Percentiles rank a stretch among this genome's conserved stretches.
Conservation (phyloP, 2,888 invertebrate species). For the Ennomos fuscantarius region DNA sequence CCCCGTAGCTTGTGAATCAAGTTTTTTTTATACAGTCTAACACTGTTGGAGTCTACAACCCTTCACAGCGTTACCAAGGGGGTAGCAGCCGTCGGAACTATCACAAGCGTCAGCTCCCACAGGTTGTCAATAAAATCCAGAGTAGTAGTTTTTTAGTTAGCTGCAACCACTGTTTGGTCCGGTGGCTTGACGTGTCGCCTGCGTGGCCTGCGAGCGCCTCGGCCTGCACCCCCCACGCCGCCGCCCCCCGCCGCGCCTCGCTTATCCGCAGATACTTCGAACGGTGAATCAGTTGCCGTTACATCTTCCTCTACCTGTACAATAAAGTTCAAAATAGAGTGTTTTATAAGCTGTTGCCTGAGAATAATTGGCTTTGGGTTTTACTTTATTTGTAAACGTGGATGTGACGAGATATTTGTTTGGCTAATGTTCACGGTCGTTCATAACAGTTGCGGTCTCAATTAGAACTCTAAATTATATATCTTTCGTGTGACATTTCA, state of each 20-base stretch:
- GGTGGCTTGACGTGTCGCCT: constrained; percentile 68
- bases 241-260: constrained; percentile 81
- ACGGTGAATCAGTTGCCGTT: constrained; percentile 82
- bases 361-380: no score
- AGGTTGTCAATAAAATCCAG: background rate
- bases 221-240: constrained; percentile 65
- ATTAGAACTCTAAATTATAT: no score
- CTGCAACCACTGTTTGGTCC: constrained; percentile 58
- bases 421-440: no score
- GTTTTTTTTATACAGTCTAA: no score
- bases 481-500: no score
- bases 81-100: no score
- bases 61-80: no score
- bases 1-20: constrained; percentile 6
- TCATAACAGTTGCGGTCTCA: no score
- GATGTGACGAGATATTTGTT: no score
- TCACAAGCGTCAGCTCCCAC: background rate
- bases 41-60: no score
- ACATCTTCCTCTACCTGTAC: constrained; percentile 72
- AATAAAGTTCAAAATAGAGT: background rate
- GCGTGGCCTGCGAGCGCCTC: constrained; percentile 75
- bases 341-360: no score
- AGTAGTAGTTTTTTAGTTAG: constrained; percentile 45
- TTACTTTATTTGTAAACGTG: no score
- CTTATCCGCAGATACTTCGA: constrained; percentile 86